These are phyloP conservation scores for Ormia ochracea DNA, from an alignment of 2,888 invertebrate species.

Conservation along the genomic window DNA sequence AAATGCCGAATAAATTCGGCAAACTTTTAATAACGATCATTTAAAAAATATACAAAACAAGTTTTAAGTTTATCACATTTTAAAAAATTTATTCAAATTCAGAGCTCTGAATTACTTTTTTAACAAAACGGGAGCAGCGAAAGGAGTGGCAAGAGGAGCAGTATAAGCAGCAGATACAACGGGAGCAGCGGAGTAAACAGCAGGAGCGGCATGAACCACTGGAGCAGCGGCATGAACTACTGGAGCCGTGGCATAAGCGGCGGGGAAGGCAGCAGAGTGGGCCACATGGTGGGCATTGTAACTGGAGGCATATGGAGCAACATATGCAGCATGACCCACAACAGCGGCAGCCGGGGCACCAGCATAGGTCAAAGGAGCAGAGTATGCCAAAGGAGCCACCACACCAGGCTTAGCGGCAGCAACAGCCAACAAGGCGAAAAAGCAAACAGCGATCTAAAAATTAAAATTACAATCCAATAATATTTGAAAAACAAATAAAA, in stretches of 20 bases:
- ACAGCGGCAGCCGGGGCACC: constrained; percentile 66
- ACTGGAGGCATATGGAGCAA: constrained; percentile 72
- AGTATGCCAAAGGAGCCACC: constrained; percentile 62
- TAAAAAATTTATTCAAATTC: constrained; percentile 20
- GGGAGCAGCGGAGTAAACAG: constrained; percentile 8
- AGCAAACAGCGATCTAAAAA: constrained; percentile 68
- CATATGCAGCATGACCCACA: constrained; percentile 71
- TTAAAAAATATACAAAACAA: background rate
- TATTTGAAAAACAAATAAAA: background rate
- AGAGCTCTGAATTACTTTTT: constrained; percentile 37
- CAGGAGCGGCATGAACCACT: constrained; percentile 15
- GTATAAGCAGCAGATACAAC: constrained; percentile 36
- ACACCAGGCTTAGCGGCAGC: constrained; percentile 61
- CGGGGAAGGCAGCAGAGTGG: constrained; percentile 72
- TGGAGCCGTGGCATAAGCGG: constrained; percentile 66
- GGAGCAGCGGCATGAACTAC: constrained; percentile 47
- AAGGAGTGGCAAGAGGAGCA: constrained; percentile 43
- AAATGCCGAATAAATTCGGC: too few relatives aligned
- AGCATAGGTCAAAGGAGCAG: constrained; percentile 53
- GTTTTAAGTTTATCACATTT: background rate
- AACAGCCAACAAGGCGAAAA: constrained; percentile 69
- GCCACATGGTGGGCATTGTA: constrained; percentile 70
- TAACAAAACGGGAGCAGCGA: constrained; percentile 51
- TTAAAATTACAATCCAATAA: background rate
- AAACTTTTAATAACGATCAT: too few relatives aligned